phyloP scores from a whole-genome alignment of 2,113 vertebrate genomes.

The Athene cunicularia region DNA sequence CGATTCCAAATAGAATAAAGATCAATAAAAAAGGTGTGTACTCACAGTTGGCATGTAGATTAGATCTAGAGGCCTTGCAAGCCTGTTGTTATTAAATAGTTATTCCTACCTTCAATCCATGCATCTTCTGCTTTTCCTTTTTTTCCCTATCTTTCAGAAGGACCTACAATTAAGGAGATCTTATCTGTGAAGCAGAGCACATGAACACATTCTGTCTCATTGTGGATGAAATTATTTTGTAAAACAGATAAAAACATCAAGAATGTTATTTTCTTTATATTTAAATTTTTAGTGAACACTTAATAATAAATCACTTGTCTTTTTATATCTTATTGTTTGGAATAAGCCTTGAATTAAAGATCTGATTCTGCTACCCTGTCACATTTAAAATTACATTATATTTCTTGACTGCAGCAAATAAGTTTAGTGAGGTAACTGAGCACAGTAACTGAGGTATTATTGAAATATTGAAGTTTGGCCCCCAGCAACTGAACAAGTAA shows the following conservation, averaged over 20 bases:
- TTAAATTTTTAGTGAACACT: neutral
- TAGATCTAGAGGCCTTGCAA: neutral
- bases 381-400: neutral
- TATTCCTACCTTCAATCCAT: neutral
- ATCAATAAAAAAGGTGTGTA: neutral
- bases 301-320: neutral
- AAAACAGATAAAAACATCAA: neutral
- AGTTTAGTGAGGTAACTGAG: neutral
- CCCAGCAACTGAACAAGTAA: neutral
- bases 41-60: neutral
- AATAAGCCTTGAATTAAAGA: neutral
- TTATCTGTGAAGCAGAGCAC: neutral
- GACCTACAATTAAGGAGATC: neutral
- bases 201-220: neutral
- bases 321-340: neutral
- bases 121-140: neutral
- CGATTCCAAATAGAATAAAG: neutral
- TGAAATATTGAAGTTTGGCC: neutral
- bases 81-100: neutral
- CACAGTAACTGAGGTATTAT: neutral
- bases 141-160: neutral
- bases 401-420: neutral
- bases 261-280: neutral
- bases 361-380: neutral
- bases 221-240: neutral